These are phyloP conservation scores for Psylliodes chrysocephalus DNA, from an alignment of 2,888 invertebrate genomes.

Conservation along the genomic window DNA sequence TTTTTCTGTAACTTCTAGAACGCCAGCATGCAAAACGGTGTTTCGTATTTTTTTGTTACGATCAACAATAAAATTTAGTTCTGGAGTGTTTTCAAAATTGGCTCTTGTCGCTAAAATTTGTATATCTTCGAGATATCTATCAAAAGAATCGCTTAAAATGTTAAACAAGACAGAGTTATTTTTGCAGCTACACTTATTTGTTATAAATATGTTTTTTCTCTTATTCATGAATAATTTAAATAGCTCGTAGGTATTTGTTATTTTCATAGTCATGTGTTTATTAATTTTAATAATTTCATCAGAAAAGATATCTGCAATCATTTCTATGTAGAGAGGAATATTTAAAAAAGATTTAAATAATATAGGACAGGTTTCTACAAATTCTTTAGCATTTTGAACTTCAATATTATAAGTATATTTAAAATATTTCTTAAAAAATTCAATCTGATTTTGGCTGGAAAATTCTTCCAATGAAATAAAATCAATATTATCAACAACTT, in stretches of 20 bases:
- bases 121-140: slow-evolving; percentile 9
- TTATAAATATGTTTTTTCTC: background rate
- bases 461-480: background rate
- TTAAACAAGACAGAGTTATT: background rate
- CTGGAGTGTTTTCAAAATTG: background rate
- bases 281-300: background rate
- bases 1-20: background rate
- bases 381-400: background rate
- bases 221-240: slow-evolving; percentile 1
- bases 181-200: background rate
- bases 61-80: no score
- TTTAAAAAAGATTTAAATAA: slow-evolving; percentile 5
- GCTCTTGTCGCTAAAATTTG: slow-evolving; percentile 4
- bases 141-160: slow-evolving; percentile 7
- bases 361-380: background rate
- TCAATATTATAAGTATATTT: background rate
- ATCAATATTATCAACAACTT: background rate
- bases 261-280: background rate
- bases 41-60: background rate
- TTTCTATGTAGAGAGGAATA: slow-evolving; percentile 8
- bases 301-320: slow-evolving; percentile 5
- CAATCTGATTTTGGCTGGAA: background rate
- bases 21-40: background rate
- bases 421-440: slow-evolving; percentile 11
- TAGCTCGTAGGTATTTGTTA: slow-evolving; percentile 3